Evolutionary conservation across 2,797 vertebrate species (phyloP).

Genomic region (Orientallactaga sibirica): DNA sequence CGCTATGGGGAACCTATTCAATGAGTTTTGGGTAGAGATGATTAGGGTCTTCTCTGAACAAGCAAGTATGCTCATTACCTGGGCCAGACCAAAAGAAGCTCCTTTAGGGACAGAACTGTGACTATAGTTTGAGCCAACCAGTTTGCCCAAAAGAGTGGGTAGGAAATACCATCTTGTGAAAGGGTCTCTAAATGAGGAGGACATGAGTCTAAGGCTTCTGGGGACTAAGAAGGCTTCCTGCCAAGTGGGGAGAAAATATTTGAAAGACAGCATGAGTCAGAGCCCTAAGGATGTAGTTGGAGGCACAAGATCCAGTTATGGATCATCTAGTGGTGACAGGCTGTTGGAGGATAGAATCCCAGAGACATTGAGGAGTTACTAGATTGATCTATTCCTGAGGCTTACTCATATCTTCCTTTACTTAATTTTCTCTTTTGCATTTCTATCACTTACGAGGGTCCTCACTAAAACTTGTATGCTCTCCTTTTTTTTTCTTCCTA

Average conservation of each 20-base stretch:
- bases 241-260: neutral
- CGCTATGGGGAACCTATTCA: neutral
- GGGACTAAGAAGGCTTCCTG: constrained; percentile 47
- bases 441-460: neutral
- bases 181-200: neutral
- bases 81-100: neutral
- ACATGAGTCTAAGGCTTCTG: neutral
- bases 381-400: constrained; percentile 28
- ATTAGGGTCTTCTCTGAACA: neutral
- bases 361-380: neutral
- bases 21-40: neutral
- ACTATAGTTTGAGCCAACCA: neutral
- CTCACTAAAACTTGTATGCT: neutral
- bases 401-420: neutral
- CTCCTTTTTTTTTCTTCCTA: neutral
- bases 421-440: neutral
- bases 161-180: neutral
- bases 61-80: neutral
- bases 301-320: neutral
- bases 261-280: constrained; percentile 2
- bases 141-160: neutral
- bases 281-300: neutral
- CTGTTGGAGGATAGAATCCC: neutral
- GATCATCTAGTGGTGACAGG: neutral
- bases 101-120: neutral